A percentile compares a stretch with the other conserved stretches of the same genome.
phyloP scores from a whole-genome alignment of 2,888 invertebrate genomes.

The Ophraella communa region DNA sequence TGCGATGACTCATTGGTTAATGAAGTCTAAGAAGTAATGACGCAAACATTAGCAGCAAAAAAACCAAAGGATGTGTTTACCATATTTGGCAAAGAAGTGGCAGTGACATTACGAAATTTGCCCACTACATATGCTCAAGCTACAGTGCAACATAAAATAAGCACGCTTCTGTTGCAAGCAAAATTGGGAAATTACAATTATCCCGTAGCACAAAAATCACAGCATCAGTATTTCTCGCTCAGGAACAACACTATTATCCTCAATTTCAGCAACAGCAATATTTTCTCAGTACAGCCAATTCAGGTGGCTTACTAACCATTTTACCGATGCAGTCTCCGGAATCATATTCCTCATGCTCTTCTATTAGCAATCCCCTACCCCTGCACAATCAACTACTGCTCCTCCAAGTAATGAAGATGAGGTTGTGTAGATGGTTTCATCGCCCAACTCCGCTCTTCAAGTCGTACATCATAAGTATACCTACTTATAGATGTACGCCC shows the following conservation, averaged over 20 bases:
- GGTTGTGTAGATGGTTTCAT: slow-evolving; percentile 14
- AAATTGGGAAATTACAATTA: slow-evolving; percentile 17
- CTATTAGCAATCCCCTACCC: slow-evolving; percentile 12
- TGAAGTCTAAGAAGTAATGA: background rate
- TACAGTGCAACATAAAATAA: slow-evolving; percentile 16
- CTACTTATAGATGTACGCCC: background rate
- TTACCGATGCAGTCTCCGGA: slow-evolving; percentile 18
- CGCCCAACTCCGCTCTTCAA: background rate
- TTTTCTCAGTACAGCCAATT: slow-evolving; percentile 16
- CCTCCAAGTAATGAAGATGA: slow-evolving; percentile 15
- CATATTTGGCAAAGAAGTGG: background rate
- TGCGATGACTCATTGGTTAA: background rate
- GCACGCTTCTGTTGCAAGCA: slow-evolving; percentile 2
- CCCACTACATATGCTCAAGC: slow-evolving; percentile 5
- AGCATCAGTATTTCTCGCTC: slow-evolving; percentile 1
- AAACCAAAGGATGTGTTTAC: too few species aligned
- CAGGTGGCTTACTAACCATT: slow-evolving; percentile 23
- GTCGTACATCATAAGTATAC: background rate
- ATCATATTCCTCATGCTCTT: slow-evolving; percentile 20
- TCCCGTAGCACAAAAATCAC: too few species aligned
- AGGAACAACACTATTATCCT: slow-evolving; percentile 18
- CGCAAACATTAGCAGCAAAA: slow-evolving; percentile 10
- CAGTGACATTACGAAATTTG: slow-evolving; percentile 15
- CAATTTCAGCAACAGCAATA: slow-evolving; percentile 17
- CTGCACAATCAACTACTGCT: slow-evolving; percentile 14